These are phyloP conservation scores for Scaptomyza caliginosa DNA, from an alignment of 2,888 invertebrate genomes.

Conservation along the genomic window DNA sequence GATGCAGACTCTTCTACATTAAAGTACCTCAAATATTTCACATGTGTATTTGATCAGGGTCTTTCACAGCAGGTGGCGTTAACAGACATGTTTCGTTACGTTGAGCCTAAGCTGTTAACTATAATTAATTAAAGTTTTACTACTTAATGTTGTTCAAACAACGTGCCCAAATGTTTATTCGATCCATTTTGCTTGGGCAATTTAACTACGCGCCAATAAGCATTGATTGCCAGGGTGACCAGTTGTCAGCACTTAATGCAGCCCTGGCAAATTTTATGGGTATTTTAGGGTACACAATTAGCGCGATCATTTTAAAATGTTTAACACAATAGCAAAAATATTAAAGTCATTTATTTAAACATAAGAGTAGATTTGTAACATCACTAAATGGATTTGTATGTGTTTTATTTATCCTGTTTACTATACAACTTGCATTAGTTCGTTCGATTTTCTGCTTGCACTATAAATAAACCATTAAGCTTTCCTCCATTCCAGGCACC, in stretches of 20 bases:
- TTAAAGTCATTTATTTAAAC: background rate
- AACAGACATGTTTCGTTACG: conserved; percentile 21
- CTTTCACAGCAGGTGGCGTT: conserved; percentile 30
- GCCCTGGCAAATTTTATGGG: background rate
- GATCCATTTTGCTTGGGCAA: background rate
- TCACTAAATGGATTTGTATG: background rate
- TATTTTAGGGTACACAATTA: background rate
- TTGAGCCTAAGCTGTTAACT: conserved; percentile 5
- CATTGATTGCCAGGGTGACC: conserved; percentile 29
- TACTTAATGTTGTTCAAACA: conserved; percentile 11
- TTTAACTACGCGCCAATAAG: conserved; percentile 18
- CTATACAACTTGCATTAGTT: conserved; percentile 54
- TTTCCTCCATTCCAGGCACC: conserved; percentile 43
- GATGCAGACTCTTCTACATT: background rate
- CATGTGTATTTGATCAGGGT: conserved; percentile 25
- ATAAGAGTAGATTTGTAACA: background rate
- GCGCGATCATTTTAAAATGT: background rate
- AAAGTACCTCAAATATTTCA: conserved; percentile 1
- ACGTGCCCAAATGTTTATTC: background rate
- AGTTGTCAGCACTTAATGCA: background rate
- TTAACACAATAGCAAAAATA: too few species aligned
- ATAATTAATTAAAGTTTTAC: conserved; percentile 20
- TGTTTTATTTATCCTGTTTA: conserved; percentile 58
- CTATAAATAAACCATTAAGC: conserved; percentile 50
- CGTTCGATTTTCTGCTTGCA: conserved; percentile 55